phyloP scores from a whole-genome alignment of 2,888 invertebrate species.

The Ochropacha duplaris region DNA sequence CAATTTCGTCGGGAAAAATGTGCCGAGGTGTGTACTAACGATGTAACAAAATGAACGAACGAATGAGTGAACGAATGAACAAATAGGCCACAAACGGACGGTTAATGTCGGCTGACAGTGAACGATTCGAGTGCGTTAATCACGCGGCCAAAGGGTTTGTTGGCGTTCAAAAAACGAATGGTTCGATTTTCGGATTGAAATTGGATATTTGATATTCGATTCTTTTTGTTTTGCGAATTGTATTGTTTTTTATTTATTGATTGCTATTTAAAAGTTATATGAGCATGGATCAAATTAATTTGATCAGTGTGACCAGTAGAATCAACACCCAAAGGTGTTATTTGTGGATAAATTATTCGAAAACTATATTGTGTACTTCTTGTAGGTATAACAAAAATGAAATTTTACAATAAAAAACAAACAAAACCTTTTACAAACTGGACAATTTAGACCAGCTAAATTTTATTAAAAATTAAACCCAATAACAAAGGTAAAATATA shows the following conservation, averaged over 20 bases:
- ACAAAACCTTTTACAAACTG: too few species aligned
- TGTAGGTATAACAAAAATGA: too few species aligned
- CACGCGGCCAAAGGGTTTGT: constrained; percentile 36
- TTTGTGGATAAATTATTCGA: too few species aligned
- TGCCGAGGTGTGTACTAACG: constrained; percentile 38
- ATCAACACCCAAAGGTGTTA: too few species aligned
- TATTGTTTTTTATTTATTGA: neutral
- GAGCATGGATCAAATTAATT: too few species aligned
- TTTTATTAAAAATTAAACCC: too few species aligned
- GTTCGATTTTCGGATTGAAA: constrained; percentile 26
- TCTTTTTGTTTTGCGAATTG: constrained; percentile 13
- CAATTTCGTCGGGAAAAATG: constrained; percentile 28
- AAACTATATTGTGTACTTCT: too few species aligned
- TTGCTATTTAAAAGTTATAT: too few species aligned
- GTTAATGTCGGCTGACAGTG: constrained; percentile 59
- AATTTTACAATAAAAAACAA: too few species aligned
- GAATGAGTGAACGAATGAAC: constrained; percentile 46
- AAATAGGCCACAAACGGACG: constrained; percentile 57
- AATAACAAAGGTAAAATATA: too few species aligned
- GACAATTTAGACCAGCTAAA: too few species aligned
- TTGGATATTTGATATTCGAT: constrained; percentile 20
- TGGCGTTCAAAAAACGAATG: constrained; percentile 32
- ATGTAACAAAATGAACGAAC: constrained; percentile 56
- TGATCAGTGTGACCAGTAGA: too few species aligned
- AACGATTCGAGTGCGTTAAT: constrained; percentile 56